A percentile compares a stretch with the other conserved stretches of the same genome.
Conservation (phyloP, 1,140 invertebrate species). For the Drusus annulatus region DNA sequence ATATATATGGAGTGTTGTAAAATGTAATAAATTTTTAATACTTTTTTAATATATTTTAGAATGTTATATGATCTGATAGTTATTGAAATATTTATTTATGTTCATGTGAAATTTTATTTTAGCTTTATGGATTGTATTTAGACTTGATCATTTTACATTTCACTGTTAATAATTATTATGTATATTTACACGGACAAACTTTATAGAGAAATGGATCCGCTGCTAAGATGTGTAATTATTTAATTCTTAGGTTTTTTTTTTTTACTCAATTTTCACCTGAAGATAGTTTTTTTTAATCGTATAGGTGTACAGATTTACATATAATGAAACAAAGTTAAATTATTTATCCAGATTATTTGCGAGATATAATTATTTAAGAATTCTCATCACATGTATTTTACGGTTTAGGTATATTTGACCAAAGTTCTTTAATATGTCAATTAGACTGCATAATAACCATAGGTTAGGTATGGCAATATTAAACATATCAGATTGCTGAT, state of each 20-base stretch:
- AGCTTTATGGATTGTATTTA: slow-evolving; percentile 28
- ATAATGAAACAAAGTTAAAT: slow-evolving; percentile 35
- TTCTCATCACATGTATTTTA: slow-evolving; percentile 43
- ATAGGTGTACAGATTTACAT: slow-evolving; percentile 8
- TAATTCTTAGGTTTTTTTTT: too few species aligned
- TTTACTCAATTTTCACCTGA: background rate
- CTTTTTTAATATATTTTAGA: slow-evolving; percentile 52
- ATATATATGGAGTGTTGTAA: slow-evolving; percentile 27
- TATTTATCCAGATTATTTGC: slow-evolving; percentile 21
- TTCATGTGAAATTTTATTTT: slow-evolving; percentile 36
- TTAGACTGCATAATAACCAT: slow-evolving; percentile 47
- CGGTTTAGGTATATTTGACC: slow-evolving; percentile 53
- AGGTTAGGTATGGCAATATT: slow-evolving; percentile 48
- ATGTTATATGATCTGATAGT: slow-evolving; percentile 54
- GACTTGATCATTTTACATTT: background rate
- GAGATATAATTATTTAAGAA: slow-evolving; percentile 20
- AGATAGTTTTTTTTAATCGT: background rate
- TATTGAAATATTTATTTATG: slow-evolving; percentile 46
- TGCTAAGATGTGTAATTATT: background rate
- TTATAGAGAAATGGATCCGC: background rate
- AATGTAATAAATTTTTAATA: slow-evolving; percentile 47
- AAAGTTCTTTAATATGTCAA: slow-evolving; percentile 57
- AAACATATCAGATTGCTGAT: slow-evolving; percentile 49
- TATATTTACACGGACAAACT: background rate
- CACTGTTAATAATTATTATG: background rate